Percentiles rank a stretch among this genome's conserved stretches.
Conservation (phyloP, 2,113 vertebrate species). For the Pseudopipra pipra region DNA sequence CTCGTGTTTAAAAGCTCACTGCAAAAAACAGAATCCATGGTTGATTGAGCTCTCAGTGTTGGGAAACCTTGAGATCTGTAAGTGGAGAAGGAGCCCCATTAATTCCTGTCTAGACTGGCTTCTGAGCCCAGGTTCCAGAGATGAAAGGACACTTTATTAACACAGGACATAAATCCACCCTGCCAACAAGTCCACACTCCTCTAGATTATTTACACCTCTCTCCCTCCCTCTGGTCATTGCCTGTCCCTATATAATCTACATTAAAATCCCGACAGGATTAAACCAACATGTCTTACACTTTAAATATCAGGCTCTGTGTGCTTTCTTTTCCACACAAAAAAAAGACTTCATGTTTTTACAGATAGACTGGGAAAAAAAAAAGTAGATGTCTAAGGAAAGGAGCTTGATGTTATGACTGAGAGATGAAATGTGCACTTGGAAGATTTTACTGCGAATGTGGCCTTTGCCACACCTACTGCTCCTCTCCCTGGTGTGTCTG, state of each 20-base stretch:
- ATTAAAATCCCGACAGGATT: constrained; percentile 48
- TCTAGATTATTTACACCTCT: constrained; percentile 57
- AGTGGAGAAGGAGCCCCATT: constrained; percentile 54
- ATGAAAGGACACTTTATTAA: constrained; percentile 72
- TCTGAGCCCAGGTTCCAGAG: constrained; percentile 54
- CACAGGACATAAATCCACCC: constrained; percentile 62
- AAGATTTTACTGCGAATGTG: not conserved
- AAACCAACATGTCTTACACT: not conserved
- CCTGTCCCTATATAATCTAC: constrained; percentile 22
- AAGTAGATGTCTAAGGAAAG: not conserved
- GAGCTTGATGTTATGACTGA: not conserved
- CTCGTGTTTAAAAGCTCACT: not conserved
- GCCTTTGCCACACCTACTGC: not conserved
- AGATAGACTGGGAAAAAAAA: not conserved
- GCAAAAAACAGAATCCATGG: not conserved
- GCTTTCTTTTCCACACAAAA: not conserved
- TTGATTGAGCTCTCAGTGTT: constrained; percentile 3
- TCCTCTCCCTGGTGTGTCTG: not conserved
- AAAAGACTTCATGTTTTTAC: not conserved
- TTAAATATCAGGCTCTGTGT: not conserved
- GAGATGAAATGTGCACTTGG: not conserved
- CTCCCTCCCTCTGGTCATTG: constrained; percentile 40
- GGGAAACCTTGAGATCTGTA: constrained; percentile 41
- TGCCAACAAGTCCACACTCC: constrained; percentile 64
- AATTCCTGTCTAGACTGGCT: constrained; percentile 73